These are phyloP conservation scores for Otocyon megalotis DNA, from an alignment of 2,113 vertebrate species.

Conservation along the genomic window DNA sequence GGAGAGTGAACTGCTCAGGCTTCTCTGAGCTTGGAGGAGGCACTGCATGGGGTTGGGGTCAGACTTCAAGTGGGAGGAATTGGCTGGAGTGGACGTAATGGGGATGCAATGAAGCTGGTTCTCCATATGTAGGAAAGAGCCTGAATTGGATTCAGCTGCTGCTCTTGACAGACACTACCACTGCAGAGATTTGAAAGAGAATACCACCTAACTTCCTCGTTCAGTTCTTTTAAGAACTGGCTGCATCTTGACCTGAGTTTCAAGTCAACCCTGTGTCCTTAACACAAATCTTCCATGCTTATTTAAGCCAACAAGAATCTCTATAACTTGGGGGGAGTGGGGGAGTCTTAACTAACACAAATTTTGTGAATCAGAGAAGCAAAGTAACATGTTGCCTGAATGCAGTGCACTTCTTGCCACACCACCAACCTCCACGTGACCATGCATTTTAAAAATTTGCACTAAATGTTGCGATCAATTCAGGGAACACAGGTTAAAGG, in stretches of 20 bases:
- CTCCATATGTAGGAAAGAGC: not conserved
- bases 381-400: not conserved
- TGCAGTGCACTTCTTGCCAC: not conserved
- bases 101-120: not conserved
- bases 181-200: not conserved
- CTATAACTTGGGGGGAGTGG: not conserved
- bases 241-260: slow-evolving; percentile 31
- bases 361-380: slow-evolving; percentile 5
- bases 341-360: not conserved
- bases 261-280: not conserved
- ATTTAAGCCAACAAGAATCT: not conserved
- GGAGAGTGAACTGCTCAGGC: not conserved
- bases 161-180: not conserved
- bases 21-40: not conserved
- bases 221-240: not conserved
- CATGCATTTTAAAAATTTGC: not conserved
- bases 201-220: not conserved
- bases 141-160: not conserved
- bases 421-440: not conserved
- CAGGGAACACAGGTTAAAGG: not conserved
- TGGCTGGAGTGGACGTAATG: not conserved
- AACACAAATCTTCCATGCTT: slow-evolving; percentile 21
- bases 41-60: not conserved
- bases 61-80: not conserved
- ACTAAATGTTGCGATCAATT: not conserved